Evolutionary conservation across 64 coral and sea anemone genomes (phyloP), one percentile per base, ranked within the genome.

Genomic region (Astreopora myriophthalma): DNA sequence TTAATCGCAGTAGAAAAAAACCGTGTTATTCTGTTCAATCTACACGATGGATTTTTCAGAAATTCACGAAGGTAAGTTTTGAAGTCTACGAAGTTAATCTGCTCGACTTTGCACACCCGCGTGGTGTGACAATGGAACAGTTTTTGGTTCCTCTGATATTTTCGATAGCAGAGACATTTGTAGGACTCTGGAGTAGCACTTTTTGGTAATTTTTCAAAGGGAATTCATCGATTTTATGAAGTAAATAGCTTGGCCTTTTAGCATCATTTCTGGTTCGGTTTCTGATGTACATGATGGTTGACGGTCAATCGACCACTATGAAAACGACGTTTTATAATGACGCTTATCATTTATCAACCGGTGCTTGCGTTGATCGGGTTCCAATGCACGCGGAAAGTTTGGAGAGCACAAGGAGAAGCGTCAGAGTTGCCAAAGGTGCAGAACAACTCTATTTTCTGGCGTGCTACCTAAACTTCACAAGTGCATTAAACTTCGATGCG

Each of bases 21-120:
- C 8, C 34, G 33, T 11, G 34, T 63, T 19, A 4, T 65, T n/a
- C n/a, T 23, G 60, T 23, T 12, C 9, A 19, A 83, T 34, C 30
- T 64, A 34, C 22, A 83, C 31, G 8, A 92, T 92, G 90, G 90
- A 92, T 86, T 92, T 92, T 86, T 85, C 90, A 61, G 90, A 92
- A 74, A 92, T 92, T 48, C 79, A 84, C 71, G 90, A 92, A 92
- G 90, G 90, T 92, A 92, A 65, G 46, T 32, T 75, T 55, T 55
- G 51, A 55, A 55, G 13, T 55, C 16, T 3, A 55, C 51, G 12
- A 55, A 16, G 57, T 16, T 27, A 22, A 48, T 20, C 13, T 30
- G 2, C 3, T 23, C 76, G 2, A 79, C 22, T 24, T 64, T 14
- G 39, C 23, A 22, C 39, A 13, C 44, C 79, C 79, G 37, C 77